Evolutionary conservation across 2,113 vertebrate species (phyloP).

Genomic region (Pseudonaja textilis): DNA sequence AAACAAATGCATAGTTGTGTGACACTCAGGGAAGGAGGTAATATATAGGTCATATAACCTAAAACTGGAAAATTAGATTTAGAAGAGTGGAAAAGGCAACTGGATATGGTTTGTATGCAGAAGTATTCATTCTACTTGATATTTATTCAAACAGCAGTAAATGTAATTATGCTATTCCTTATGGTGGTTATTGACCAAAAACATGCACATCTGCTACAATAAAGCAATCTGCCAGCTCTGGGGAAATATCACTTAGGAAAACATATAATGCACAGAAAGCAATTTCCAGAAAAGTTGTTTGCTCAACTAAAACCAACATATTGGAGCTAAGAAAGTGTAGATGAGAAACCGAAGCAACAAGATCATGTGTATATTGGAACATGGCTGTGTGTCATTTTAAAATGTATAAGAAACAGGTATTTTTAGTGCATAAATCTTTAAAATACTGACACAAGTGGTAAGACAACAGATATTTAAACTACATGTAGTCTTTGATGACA

Average conservation of each 20-base stretch:
- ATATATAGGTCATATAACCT: constrained; percentile 26
- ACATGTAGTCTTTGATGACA: background rate
- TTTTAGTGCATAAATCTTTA: background rate
- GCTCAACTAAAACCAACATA: constrained; percentile 49
- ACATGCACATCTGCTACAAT: constrained; percentile 62
- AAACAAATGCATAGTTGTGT: background rate
- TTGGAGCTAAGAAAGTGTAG: constrained; percentile 36
- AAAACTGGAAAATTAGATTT: constrained; percentile 29
- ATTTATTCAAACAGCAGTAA: constrained; percentile 62
- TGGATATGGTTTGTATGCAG: constrained; percentile 49
- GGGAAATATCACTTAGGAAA: constrained; percentile 67
- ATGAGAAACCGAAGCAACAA: constrained; percentile 36
- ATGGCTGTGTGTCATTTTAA: background rate
- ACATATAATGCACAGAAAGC: constrained; percentile 58
- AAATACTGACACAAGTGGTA: background rate
- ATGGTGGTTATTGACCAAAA: constrained; percentile 65
- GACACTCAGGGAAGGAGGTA: background rate
- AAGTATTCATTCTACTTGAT: constrained; percentile 33
- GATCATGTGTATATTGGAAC: constrained; percentile 23
- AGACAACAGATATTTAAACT: background rate
- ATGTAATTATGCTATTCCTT: constrained; percentile 70
- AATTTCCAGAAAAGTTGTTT: constrained; percentile 62
- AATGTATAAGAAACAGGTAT: constrained; percentile 10
- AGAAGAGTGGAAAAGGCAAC: constrained; percentile 29
- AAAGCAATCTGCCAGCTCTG: constrained; percentile 61